Percentiles rank a stretch among this genome's conserved stretches.
Evolutionary conservation across 2,797 vertebrate genomes (phyloP).

Genomic region (Columba guinea): DNA sequence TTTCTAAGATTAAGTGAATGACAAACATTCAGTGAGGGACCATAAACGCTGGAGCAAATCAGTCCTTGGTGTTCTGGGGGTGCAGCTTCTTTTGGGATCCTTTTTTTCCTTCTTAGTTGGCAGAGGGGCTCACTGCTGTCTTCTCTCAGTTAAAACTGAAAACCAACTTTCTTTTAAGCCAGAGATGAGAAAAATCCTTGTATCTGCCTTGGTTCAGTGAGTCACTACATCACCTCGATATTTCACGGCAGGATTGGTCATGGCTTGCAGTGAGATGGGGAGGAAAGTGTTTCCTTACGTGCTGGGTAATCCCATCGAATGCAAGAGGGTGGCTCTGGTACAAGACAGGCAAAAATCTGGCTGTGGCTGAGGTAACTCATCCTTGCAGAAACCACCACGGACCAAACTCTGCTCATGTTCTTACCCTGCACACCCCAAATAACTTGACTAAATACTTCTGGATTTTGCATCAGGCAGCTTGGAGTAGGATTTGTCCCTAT

Average conservation of each 20-base stretch:
- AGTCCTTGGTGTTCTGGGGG: background rate
- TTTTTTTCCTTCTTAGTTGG: background rate
- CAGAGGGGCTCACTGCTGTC: accelerated
- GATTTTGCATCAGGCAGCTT: background rate
- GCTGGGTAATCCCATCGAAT: background rate
- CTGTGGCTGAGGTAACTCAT: background rate
- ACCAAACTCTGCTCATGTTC: background rate
- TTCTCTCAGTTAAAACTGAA: background rate
- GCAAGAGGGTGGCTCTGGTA: background rate
- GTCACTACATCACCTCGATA: background rate
- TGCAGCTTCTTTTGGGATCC: background rate
- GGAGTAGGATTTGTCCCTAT: background rate
- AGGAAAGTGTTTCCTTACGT: accelerated
- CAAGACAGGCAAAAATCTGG: background rate
- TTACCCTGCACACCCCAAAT: background rate
- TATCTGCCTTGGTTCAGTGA: background rate
- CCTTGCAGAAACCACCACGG: background rate
- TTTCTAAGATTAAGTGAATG: background rate
- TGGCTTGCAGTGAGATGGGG: accelerated
- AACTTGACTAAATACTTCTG: background rate
- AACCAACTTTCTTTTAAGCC: background rate
- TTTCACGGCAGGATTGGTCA: background rate
- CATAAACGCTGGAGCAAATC: background rate
- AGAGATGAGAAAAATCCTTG: background rate
- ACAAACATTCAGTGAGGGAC: background rate